Evolutionary conservation across 2,797 vertebrate species (phyloP).

Genomic region (Hippoglossus hippoglossus): DNA sequence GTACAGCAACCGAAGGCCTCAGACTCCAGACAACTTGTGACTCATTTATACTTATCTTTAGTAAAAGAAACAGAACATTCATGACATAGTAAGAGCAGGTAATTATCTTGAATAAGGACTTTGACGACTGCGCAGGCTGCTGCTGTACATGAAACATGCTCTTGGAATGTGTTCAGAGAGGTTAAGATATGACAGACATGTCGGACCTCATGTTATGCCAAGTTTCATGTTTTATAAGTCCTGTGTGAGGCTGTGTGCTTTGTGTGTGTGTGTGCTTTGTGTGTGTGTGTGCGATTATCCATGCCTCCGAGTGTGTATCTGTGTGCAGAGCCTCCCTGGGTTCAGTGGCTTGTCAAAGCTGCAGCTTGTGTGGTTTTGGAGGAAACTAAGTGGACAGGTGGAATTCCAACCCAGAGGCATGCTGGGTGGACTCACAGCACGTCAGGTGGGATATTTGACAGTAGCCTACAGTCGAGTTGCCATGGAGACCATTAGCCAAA

Average conservation of each 20-base stretch:
- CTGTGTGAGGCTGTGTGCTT: slow-evolving; percentile 5
- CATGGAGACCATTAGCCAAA: slow-evolving; percentile 34
- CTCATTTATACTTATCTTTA: slow-evolving; percentile 14
- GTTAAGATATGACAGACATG: slow-evolving; percentile 43
- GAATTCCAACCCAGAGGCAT: slow-evolving; percentile 46
- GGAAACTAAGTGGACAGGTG: slow-evolving; percentile 57
- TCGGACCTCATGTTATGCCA: slow-evolving; percentile 36
- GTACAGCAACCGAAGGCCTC: not conserved
- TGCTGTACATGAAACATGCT: slow-evolving; percentile 44
- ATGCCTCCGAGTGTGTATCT: not conserved
- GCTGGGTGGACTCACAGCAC: slow-evolving; percentile 43
- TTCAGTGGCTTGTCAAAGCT: slow-evolving; percentile 45
- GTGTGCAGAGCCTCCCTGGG: slow-evolving; percentile 15
- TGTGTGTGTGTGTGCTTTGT: not conserved
- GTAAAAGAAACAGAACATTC: slow-evolving; percentile 1
- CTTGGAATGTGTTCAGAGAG: slow-evolving; percentile 46
- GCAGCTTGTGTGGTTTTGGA: slow-evolving; percentile 37
- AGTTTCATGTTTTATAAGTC: slow-evolving; percentile 60
- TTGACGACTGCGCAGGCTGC: slow-evolving; percentile 29
- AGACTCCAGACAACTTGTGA: not conserved
- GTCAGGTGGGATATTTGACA: slow-evolving; percentile 48
- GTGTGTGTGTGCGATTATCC: slow-evolving; percentile 32
- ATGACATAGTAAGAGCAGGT: slow-evolving; percentile 15
- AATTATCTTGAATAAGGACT: slow-evolving; percentile 33
- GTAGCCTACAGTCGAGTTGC: slow-evolving; percentile 29